These are phyloP conservation scores for Tiliacea citrago DNA, from an alignment of 2,888 invertebrate species.

Conservation along the genomic window DNA sequence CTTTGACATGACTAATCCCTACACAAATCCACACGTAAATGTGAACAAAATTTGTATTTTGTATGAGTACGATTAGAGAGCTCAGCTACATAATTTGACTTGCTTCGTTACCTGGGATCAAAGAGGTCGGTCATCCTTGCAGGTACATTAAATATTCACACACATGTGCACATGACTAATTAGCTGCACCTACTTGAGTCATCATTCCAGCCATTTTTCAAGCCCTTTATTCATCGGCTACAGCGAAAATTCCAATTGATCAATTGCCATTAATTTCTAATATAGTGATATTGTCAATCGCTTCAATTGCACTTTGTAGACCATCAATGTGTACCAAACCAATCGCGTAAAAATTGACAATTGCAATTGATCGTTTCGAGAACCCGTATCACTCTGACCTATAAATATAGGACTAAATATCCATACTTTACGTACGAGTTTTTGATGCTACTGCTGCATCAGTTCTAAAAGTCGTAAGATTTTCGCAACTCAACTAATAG, in stretches of 20 bases:
- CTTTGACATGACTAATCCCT: slow-evolving; percentile 6
- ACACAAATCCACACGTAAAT: background rate
- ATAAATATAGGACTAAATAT: background rate
- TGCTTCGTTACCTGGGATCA: slow-evolving; percentile 53
- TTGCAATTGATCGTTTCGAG: no score
- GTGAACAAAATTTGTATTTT: slow-evolving; percentile 19
- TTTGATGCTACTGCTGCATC: background rate
- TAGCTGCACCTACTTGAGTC: background rate
- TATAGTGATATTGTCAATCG: no score
- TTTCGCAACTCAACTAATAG: background rate
- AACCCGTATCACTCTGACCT: no score
- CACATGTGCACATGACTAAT: background rate
- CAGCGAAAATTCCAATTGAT: no score
- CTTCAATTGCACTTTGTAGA: no score
- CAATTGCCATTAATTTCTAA: no score
- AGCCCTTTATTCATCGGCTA: background rate
- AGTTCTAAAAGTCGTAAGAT: background rate
- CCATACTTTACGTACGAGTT: background rate
- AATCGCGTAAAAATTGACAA: no score
- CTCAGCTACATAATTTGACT: slow-evolving; percentile 42
- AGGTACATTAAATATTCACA: slow-evolving; percentile 28
- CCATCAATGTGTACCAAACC: no score
- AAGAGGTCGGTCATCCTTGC: slow-evolving; percentile 52
- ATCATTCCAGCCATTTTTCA: background rate
- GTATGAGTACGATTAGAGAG: slow-evolving; percentile 33